Percentiles rank a stretch among this genome's conserved stretches.
phyloP scores from a whole-genome alignment of 2,797 vertebrate species.

The Platalea minor region DNA sequence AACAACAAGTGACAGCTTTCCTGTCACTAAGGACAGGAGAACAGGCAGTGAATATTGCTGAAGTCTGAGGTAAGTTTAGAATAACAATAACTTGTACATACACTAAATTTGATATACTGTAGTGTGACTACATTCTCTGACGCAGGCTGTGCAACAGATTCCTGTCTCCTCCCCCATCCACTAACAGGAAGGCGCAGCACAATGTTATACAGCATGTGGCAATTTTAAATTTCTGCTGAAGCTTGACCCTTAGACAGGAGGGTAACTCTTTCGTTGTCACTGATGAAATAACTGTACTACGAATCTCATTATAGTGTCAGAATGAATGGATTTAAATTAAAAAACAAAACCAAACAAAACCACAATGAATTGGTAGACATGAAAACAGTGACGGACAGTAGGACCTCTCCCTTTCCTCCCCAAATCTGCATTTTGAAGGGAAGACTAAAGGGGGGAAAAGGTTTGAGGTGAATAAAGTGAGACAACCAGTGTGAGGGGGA shows the following conservation, averaged over 20 bases:
- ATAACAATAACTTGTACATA: neutral
- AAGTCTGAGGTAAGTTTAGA: conserved; percentile 32
- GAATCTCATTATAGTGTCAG: neutral
- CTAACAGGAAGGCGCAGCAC: conserved; percentile 45
- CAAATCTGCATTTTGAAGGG: neutral
- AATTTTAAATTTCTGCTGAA: conserved; percentile 3
- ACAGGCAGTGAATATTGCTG: conserved; percentile 2
- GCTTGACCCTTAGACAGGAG: neutral
- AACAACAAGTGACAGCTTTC: conserved; percentile 62
- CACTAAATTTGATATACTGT: neutral
- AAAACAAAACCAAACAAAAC: neutral
- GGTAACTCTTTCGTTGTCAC: neutral
- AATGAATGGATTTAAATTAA: neutral
- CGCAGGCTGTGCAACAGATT: conserved; percentile 22
- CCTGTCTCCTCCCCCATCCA: conserved; percentile 17
- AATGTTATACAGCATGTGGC: conserved; percentile 17
- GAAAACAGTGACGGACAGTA: neutral
- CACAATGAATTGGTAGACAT: neutral
- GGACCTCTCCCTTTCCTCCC: neutral
- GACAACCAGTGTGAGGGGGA: neutral
- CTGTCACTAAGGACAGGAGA: conserved; percentile 47
- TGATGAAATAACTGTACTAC: neutral
- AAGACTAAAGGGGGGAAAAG: neutral
- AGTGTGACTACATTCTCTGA: conserved; percentile 4
- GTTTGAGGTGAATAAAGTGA: neutral